Base-by-base conservation (phyloP, 2,888 invertebrate genomes). In the Notocelia uddmanniana region DNA sequence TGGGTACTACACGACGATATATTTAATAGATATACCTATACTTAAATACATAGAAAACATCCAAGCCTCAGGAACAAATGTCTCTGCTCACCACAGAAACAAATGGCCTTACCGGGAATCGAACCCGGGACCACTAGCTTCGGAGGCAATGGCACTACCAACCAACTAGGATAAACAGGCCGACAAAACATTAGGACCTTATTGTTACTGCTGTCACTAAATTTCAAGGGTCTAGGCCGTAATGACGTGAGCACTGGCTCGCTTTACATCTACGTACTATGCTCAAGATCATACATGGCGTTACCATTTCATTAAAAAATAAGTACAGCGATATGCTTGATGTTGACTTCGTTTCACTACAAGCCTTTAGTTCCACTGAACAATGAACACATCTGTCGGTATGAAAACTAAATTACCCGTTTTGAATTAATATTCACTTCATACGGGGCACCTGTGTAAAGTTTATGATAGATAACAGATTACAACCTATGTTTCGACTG, bases 381-480 rank as follows among this genome's bases (percentile, higher is more conserved):
- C 62, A 52, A 34, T 64, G 3, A 50, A 52, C 52, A 48, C 41
- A 19, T 52, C 8, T 31, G 19, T 31, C n/a, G 48, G 8, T 50
- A 19, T 34, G 19, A 52, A 48, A 31, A 50, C 18, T 13, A 10
- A 34, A 31, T 31, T 34, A 37, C n/a, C 15, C 11, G 26, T 48
- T 34, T 63, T 63, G 2, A 52, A 64, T 63, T n/a, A 64, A 64
- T 64, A 64, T 54, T 21, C 37, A 37, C n/a, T 64, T 64, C 41
- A 57, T 57, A 57, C 31, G 15, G 19, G 1, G 31, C 67, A 67
- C 57, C 55, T 67, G 55, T 67, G 67, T 57, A 55, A 57, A 64
- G 64, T 54, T 54, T 10, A 37, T 54, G 9, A 64, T 37, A 64
- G 64, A 64, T 64, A 64, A 54, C 37, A 54, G 15, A 26, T n/a